Evolutionary conservation across 2,888 invertebrate genomes (phyloP), one percentile per base, ranked within the genome.

Genomic region (Diarsia dahlii): DNA sequence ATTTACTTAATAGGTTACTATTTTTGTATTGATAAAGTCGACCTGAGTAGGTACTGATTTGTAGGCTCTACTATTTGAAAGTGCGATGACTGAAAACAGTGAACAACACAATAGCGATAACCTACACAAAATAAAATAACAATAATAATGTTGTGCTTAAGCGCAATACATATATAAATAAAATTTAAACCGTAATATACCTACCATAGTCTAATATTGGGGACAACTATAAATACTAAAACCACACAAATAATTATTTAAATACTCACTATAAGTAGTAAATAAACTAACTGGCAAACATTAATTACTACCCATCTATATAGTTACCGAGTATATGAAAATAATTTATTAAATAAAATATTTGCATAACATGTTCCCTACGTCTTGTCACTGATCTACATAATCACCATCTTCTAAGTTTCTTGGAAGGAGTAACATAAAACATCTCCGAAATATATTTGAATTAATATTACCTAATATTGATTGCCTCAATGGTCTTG

Each of bases 1-100:
- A 20, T 20, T 48, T 82, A 63, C 39, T 69, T 67, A 62, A 54
- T 71, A 63, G 2, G 18, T 45, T 46, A 23, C 23, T 23, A 23
- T 74, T 73, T n/a, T 46, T 63, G 63, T 45, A 45, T 63, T n/a
- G n/a, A 13, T 45, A 45, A 45, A 6, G 20, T n/a, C 60, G 60
- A 34, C 60, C 60, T 60, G 60, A 60, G 18, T n/a, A n/a, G n/a
- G n/a, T 34, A 18, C 4, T 34, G 3, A 18, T 34, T 18, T 18
- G 3, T 34, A 58, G 58, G 18, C 4, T 3, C 18, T 58, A 58
- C 15, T 28, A 28, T 58, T 58, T 18, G 18, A 9, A 58, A 58
- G 3, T 58, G 9, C 18, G 58, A 58, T 58, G 9, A 23, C 34
- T 34, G 9, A 10, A 18, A 60, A 60, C 28, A 60, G 18, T 34